Evolutionary conservation across 2,113 vertebrate genomes (phyloP), one percentile per base, ranked within the genome.

Genomic region (Setophaga kirtlandii): DNA sequence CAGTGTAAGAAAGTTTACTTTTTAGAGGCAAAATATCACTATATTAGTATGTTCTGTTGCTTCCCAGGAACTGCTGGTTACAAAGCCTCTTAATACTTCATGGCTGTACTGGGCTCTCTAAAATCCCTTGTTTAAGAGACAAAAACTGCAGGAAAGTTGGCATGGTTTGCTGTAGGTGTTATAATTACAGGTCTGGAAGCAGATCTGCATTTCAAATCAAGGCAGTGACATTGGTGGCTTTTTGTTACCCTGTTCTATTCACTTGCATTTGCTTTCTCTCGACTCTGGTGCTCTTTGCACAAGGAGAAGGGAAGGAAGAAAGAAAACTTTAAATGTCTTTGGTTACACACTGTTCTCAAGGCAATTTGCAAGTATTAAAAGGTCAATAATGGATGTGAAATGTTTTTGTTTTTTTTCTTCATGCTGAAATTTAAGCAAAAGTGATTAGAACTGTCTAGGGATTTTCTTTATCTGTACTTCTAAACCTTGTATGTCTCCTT

Each of bases 401-500:
- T 35, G 11, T 15, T 59, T 59, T 52, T 52, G 49, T 25, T 74
- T 71, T 59, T 74, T 69, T 39, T 4, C 39, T 86, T 81, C 42
- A n/a, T 89, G 53, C 28, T 64, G 68, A 89, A 88, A 86, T 90
- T 88, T 71, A 87, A 78, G 83, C 71, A 93, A 83, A 93, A 93
- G 71, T 86, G 56, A 71, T 80, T 83, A 83, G 59, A 83, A 58
- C 47, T 50, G 5, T 31, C 22, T 31, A 47, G 73, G 73, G 83
- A 53, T 86, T 94, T 80, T 90, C 68, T 91, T 94, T 90, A 93
- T 93, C 85, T 94, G 60, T 58, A 37, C 46, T 83, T 77, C 25
- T 78, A 95, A 93, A 86, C 76, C 63, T 90, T 28, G 55, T 33
- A 33, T 65, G 83, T 88, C 80, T 93, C 68, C 50, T 92, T 91